Conservation (phyloP, 2,113 vertebrate genomes). For the Apteryx owenii region DNA sequence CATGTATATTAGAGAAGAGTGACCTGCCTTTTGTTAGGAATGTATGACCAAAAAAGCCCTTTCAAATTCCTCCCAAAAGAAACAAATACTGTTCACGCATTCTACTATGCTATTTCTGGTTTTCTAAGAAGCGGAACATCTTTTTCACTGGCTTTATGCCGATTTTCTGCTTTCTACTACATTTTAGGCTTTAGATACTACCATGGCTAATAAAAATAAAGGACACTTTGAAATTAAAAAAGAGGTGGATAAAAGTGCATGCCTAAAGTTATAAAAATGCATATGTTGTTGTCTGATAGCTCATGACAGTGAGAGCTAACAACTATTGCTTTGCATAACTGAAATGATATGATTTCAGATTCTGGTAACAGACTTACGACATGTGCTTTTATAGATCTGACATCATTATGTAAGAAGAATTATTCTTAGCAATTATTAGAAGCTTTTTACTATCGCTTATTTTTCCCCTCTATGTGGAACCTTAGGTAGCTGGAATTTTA, state of each 20-base stretch:
- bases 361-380: background rate
- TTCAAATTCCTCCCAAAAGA: constrained; percentile 47
- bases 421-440: background rate
- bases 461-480: background rate
- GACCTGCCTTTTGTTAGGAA: constrained; percentile 19
- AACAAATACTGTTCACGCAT: constrained; percentile 55
- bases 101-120: constrained; percentile 58
- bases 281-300: background rate
- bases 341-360: background rate
- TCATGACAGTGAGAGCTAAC: background rate
- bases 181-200: constrained; percentile 65
- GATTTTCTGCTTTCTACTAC: constrained; percentile 64
- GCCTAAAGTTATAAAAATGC: background rate
- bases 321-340: background rate
- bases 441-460: background rate
- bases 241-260: constrained; percentile 37
- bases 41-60: constrained; percentile 56
- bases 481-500: background rate
- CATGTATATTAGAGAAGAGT: background rate
- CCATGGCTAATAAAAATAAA: constrained; percentile 62
- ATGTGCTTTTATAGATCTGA: background rate
- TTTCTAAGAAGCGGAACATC: constrained; percentile 65
- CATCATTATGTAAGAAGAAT: background rate
- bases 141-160: constrained; percentile 67
- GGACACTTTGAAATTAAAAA: constrained; percentile 64